Evolutionary conservation across 1,140 invertebrate genomes (phyloP), one percentile per base, ranked within the genome.

Genomic region (Drosophila lacteicornis): DNA sequence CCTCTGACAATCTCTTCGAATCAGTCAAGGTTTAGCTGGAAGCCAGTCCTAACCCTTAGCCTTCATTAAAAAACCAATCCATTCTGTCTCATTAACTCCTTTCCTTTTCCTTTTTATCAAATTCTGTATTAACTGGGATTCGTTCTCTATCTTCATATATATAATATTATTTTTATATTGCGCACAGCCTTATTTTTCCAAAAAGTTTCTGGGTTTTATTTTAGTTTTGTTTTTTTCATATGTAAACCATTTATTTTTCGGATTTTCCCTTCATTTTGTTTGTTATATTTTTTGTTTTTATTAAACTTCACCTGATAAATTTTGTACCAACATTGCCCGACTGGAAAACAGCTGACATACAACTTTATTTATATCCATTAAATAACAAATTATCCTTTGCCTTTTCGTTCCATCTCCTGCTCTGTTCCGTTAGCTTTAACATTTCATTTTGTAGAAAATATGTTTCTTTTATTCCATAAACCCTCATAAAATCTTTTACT

Each of bases 181-280:
- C 85, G 85, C 85, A 88, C 85, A 88, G 85, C 85, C 85, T 85
- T 88, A 69, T 81, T 86, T 76, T 88, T 63, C 51, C 80, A 88
- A 84, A 70, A 67, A 69, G 75, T 81, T 70, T 63, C 45, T 75
- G 56, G 56, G 50, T 74, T 67, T 60, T 27, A 19, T 50, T 68
- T 55, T 43, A 33, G 42, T 46, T 56, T 69, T 55, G 17, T 47
- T 61, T 46, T 46, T 50, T 58, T 46, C 50, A 57, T 27, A 30
- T 82, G 40, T 75, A 79, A 82, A 75, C 75, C 80, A 19, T 68
- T 73, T 46, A 27, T 73, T 75, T 53, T 70, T 69, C 33, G 57
- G 33, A 55, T 62, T 47, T 79, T 50, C 30, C 53, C n/a, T 22
- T 56, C 53, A 40, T 22, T 38, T 53, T 6, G 4, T 61, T 57